Percentiles rank a stretch among this genome's conserved stretches.
Conservation (phyloP, 2,888 invertebrate species). For the Eutolmus rufibarbis region DNA sequence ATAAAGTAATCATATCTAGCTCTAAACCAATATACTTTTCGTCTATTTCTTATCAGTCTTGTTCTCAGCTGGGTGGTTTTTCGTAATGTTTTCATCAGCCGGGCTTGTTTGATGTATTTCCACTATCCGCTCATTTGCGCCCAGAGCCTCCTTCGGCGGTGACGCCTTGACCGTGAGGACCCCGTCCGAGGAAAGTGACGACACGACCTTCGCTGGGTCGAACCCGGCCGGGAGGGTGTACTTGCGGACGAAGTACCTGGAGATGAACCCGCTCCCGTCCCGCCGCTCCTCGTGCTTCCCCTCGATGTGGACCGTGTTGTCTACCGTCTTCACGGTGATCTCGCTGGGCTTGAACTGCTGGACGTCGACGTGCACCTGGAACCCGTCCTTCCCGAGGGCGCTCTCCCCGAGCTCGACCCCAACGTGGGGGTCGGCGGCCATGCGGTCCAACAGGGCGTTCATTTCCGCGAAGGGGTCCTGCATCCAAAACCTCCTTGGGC, state of each 20-base stretch:
- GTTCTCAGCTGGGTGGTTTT: neutral
- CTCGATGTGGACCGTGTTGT: conserved; percentile 71
- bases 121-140: conserved; percentile 64
- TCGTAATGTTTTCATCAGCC: neutral
- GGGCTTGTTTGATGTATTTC: conserved; percentile 63
- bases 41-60: neutral
- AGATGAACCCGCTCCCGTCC: conserved; percentile 75
- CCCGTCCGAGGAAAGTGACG: conserved; percentile 79
- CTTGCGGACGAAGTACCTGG: conserved; percentile 77
- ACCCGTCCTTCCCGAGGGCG: conserved; percentile 68
- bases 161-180: conserved; percentile 75
- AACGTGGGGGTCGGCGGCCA: neutral
- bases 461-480: neutral
- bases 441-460: neutral
- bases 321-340: conserved; percentile 73
- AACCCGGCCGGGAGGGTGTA: conserved; percentile 79
- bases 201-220: conserved; percentile 75
- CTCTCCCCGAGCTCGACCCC: neutral
- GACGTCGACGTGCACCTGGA: conserved; percentile 71
- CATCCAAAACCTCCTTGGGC: neutral
- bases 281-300: conserved; percentile 76
- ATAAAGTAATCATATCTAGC: no score
- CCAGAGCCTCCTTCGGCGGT: conserved; percentile 54
- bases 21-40: no score
- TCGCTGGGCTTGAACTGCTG: conserved; percentile 76